phyloP scores from a whole-genome alignment of 2,797 vertebrate species.

The Pseudotriccus pelzelni region DNA sequence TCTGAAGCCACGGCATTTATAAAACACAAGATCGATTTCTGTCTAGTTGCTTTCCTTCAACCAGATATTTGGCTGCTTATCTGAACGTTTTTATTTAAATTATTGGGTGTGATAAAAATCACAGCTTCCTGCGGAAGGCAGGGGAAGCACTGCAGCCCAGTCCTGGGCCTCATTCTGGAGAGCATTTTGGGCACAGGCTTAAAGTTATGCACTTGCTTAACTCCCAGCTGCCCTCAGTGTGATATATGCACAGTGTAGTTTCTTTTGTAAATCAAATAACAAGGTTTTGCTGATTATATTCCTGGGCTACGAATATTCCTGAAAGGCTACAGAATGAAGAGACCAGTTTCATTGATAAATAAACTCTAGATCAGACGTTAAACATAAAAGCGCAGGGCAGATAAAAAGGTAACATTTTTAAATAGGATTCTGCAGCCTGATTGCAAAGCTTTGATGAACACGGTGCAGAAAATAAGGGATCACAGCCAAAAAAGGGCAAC shows the following conservation, averaged over 20 bases:
- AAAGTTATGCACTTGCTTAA: background rate
- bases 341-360: background rate
- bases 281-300: background rate
- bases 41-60: background rate
- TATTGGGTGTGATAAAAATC: constrained; percentile 59
- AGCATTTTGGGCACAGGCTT: background rate
- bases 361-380: background rate
- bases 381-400: background rate
- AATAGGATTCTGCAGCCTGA: background rate
- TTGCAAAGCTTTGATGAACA: background rate
- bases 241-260: accelerated
- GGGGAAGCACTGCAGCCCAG: background rate
- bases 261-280: background rate
- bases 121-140: constrained; percentile 35
- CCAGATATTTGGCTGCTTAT: constrained; percentile 51
- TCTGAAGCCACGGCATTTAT: constrained; percentile 4
- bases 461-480: background rate
- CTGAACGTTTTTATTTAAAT: constrained; percentile 52
- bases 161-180: background rate
- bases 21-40: constrained; percentile 38
- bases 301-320: accelerated
- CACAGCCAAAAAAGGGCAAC: background rate
- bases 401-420: background rate
- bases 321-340: background rate
- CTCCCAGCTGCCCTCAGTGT: background rate